Base-by-base conservation (phyloP, 2,113 vertebrate genomes). In the Sitta europaea region DNA sequence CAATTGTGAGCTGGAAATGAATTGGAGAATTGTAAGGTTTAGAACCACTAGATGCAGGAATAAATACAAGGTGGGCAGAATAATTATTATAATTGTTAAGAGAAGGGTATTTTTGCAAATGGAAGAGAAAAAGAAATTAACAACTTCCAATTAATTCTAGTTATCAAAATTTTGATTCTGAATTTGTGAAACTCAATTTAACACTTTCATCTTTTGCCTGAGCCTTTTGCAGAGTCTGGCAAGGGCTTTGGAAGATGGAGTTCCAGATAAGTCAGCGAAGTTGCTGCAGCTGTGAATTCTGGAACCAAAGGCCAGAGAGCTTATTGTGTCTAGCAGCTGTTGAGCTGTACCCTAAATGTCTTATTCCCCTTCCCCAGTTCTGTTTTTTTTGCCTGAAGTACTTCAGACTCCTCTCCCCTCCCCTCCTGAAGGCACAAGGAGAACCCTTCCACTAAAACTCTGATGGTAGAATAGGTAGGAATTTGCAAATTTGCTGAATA, bases 321-420 rank as follows among this genome's bases (percentile, higher is more conserved):
- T 71, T 61, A 33, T 10, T 57, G 5, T 28, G 29, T 17, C 31
- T 72, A 48, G 33, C 5, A 74, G 31, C 2, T 71, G 6, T 12
- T 75, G 51, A 66, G 21, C 2, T 57, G 12, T 53, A 35, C 4
- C 6, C 15, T 33, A 27, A 88, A 19, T 21, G 6, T 47, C 5
- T 4, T 36, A 63, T 74, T n/a, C 4, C 4, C 5, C 7, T 6
- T 40, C 12, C 8, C 0, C 8, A 13, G 4, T 21, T 55, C 14
- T 14, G 5, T 2, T 28, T 55, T 77, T 35, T 48, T 8, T n/a
- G 59, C 13, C 29, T 48, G 1, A 90, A 38, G 2, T 43, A 48
- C 31, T 61, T 78, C 12, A 82, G 17, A 2, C 3, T 72, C 29
- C 6, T 35, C 28, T 50, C 6, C 5, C 4, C 15, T 57, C 33